Conservation (phyloP, 2,797 vertebrate species). For the Pagetopsis macropterus region DNA sequence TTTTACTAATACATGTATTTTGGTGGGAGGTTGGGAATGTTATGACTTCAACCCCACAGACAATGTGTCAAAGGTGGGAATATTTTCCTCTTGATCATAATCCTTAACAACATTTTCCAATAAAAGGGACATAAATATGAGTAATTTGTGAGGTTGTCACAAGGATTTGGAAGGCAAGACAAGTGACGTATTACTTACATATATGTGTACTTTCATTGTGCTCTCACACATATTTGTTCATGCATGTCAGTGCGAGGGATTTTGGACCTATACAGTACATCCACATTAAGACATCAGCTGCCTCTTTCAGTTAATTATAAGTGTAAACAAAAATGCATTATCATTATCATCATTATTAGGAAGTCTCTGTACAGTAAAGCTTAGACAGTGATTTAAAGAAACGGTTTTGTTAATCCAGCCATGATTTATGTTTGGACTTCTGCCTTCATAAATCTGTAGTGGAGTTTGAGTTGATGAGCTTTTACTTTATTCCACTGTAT, state of each 20-base stretch:
- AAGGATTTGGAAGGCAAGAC: neutral
- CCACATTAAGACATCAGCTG: neutral
- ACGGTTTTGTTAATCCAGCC: conserved; percentile 8
- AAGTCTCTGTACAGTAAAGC: conserved; percentile 8
- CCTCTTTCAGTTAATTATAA: conserved; percentile 9
- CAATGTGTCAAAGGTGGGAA: neutral
- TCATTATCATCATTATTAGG: neutral
- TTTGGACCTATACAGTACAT: neutral
- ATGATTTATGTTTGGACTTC: conserved; percentile 25
- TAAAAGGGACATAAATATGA: conserved; percentile 6
- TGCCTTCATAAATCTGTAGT: conserved; percentile 17
- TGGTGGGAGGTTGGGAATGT: neutral
- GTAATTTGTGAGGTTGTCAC: neutral
- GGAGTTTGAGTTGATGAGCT: conserved; percentile 38
- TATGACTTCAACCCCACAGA: neutral
- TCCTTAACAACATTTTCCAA: neutral
- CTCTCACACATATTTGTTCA: neutral
- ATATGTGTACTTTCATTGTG: neutral
- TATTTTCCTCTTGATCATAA: conserved; percentile 16
- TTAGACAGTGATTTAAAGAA: conserved; percentile 7
- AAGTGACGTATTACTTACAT: conserved; percentile 1
- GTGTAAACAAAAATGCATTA: neutral
- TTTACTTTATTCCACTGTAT: conserved; percentile 38
- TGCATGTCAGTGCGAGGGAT: neutral
- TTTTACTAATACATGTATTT: neutral